Evolutionary conservation across 1,140 invertebrate species (phyloP).

Genomic region (Trichonephila inaurata): DNA sequence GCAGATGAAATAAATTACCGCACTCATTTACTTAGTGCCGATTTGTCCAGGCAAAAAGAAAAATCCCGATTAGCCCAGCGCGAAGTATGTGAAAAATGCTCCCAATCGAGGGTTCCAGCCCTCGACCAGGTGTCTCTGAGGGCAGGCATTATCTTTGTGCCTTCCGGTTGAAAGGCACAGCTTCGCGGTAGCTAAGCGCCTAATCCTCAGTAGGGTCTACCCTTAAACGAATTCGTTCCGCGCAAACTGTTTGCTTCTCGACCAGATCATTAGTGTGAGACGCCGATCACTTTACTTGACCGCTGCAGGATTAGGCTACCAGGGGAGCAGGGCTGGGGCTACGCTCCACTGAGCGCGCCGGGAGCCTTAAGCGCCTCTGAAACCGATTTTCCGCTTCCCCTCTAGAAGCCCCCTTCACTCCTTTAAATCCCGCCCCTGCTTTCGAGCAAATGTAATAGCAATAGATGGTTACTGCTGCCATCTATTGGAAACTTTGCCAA

Average conservation of each 20-base stretch:
- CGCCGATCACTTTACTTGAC: conserved; percentile 76
- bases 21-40: conserved; percentile 66
- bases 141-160: conserved; percentile 59
- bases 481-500: conserved; percentile 16
- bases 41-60: conserved; percentile 25
- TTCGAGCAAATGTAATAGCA: conserved; percentile 57
- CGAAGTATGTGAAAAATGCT: conserved; percentile 75
- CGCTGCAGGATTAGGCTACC: conserved; percentile 76
- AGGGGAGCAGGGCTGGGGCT: conserved; percentile 23
- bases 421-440: conserved; percentile 41
- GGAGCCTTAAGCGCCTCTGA: conserved; percentile 65
- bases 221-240: conserved; percentile 75
- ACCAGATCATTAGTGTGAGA: conserved; percentile 76
- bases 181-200: conserved; percentile 73
- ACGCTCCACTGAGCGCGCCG: conserved; percentile 50
- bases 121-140: conserved; percentile 56
- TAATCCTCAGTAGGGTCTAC: conserved; percentile 61
- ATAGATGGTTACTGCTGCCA: conserved; percentile 56
- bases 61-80: conserved; percentile 51
- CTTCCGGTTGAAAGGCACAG: conserved; percentile 68
- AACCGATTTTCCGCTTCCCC: conserved; percentile 73
- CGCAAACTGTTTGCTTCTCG: conserved; percentile 76
- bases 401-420: conserved; percentile 16
- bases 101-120: conserved; percentile 23
- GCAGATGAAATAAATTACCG: conserved; percentile 69